Conservation (phyloP, 2,113 vertebrate species). For the Erinaceus europaeus region DNA sequence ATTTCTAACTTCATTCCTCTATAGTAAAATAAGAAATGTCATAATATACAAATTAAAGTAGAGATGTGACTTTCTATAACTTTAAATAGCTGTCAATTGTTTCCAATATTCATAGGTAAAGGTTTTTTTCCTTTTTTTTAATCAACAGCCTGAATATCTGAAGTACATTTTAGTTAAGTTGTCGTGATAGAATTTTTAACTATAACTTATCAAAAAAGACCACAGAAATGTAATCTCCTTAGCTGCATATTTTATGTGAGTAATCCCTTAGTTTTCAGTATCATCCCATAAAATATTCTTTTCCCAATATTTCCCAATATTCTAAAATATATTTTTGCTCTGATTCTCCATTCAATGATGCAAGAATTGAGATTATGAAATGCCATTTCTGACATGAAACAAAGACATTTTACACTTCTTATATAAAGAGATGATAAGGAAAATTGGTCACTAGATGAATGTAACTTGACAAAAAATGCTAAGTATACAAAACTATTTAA, state of each 20-base stretch:
- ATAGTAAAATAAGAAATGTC: neutral
- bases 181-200: neutral
- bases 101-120: neutral
- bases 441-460: conserved; percentile 60
- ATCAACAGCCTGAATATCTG: neutral
- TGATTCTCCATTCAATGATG: neutral
- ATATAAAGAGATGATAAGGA: neutral
- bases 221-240: neutral
- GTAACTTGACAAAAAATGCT: conserved; percentile 51
- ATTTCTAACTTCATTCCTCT: neutral
- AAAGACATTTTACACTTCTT: conserved; percentile 39
- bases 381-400: neutral
- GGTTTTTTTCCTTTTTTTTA: neutral
- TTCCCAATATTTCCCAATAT: neutral
- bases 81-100: neutral
- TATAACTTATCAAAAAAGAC: neutral
- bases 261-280: neutral
- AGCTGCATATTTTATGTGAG: neutral
- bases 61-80: neutral
- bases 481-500: conserved; percentile 54
- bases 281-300: neutral
- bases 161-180: neutral
- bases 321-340: neutral
- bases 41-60: neutral
- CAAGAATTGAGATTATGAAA: neutral